Conservation (phyloP, 2,797 vertebrate genomes). For the Darevskia nairensis region DNA sequence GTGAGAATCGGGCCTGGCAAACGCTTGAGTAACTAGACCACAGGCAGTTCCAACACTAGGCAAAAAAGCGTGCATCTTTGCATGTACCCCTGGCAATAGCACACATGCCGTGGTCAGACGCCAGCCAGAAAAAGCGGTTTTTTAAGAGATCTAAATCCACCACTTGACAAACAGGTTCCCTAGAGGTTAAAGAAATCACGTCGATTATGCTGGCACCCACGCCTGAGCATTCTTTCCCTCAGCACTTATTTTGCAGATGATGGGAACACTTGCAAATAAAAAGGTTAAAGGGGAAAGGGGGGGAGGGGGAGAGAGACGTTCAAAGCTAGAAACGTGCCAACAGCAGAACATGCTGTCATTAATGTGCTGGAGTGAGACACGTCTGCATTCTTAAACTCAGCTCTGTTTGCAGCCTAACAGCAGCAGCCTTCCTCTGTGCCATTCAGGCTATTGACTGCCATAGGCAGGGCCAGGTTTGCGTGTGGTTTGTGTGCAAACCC, state of each 20-base stretch:
- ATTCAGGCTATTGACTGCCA: not conserved
- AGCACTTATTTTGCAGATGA: not conserved
- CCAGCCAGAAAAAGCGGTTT: not conserved
- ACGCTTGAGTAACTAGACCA: not conserved
- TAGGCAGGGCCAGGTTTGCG: not conserved
- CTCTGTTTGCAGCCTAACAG: not conserved
- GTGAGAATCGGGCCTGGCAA: not conserved
- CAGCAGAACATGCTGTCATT: not conserved
- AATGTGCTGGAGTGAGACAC: not conserved
- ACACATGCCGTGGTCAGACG: not conserved
- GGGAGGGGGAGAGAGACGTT: too few species aligned
- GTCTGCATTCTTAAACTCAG: not conserved
- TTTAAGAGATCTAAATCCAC: conserved; percentile 3
- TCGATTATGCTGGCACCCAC: not conserved
- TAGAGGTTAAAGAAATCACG: conserved; percentile 1
- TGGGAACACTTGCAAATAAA: not conserved
- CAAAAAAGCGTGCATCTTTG: not conserved
- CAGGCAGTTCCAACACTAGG: not conserved
- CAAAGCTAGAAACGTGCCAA: not conserved
- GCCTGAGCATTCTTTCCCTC: not conserved
- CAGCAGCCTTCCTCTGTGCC: not conserved
- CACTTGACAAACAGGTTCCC: conserved; percentile 11
- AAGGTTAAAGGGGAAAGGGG: not conserved
- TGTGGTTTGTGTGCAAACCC: too few species aligned
- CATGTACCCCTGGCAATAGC: not conserved